Evolutionary conservation across 2,797 vertebrate genomes (phyloP).

Genomic region (Meriones psammophilus): DNA sequence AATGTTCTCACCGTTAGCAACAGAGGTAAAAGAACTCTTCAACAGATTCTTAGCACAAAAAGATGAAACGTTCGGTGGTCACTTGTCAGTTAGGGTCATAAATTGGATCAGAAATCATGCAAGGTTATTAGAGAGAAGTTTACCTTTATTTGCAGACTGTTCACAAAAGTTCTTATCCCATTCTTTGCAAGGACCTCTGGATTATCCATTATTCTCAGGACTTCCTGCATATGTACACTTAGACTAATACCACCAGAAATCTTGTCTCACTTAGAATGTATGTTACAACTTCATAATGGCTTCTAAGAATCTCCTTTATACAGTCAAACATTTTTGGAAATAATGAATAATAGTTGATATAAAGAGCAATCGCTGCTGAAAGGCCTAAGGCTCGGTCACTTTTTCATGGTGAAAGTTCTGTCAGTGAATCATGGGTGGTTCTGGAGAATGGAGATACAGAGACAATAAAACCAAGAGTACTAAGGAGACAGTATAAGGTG

Average conservation of each 20-base stretch:
- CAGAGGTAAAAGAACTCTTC: not conserved
- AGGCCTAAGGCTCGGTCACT: not conserved
- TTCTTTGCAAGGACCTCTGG: not conserved
- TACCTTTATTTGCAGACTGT: not conserved
- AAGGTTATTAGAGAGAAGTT: not conserved
- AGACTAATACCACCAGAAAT: not conserved
- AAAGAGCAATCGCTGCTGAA: not conserved
- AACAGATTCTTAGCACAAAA: not conserved
- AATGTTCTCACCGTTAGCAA: not conserved
- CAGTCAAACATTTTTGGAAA: not conserved
- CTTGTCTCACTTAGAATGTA: not conserved
- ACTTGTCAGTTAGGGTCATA: not conserved
- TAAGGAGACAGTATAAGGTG: not conserved
- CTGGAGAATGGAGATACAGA: not conserved
- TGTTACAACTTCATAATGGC: not conserved
- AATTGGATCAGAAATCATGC: not conserved
- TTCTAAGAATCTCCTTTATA: not conserved
- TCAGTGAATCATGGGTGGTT: fast-evolving
- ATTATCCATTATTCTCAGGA: not conserved
- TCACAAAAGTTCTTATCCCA: not conserved
- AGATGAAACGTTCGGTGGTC: not conserved
- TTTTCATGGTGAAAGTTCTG: not conserved
- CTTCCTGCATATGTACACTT: fast-evolving
- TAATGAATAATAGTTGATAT: not conserved
- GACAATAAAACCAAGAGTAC: not conserved